These are phyloP conservation scores for Acrobasis repandana DNA, from an alignment of 2,888 invertebrate genomes.

Conservation along the genomic window DNA sequence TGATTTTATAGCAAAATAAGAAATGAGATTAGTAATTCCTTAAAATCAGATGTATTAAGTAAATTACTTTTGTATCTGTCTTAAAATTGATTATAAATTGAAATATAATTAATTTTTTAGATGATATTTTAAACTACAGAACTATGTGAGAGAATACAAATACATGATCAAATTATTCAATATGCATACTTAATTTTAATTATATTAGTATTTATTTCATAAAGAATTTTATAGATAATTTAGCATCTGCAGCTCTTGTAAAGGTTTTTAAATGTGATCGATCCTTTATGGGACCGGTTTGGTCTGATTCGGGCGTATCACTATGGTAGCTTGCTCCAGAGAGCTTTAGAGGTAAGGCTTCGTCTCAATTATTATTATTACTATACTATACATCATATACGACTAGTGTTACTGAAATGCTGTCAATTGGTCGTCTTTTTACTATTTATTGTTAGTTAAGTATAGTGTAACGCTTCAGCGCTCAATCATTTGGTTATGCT, in stretches of 20 bases:
- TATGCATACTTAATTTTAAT: too few relatives aligned
- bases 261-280: not conserved
- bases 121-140: too few relatives aligned
- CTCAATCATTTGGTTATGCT: constrained; percentile 41
- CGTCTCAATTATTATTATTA: constrained; percentile 70
- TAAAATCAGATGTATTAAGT: too few relatives aligned
- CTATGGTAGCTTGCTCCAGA: constrained; percentile 21
- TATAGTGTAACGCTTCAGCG: constrained; percentile 60
- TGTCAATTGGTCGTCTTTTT: constrained; percentile 78
- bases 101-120: too few relatives aligned
- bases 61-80: too few relatives aligned
- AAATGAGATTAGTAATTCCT: too few relatives aligned
- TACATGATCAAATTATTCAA: too few relatives aligned
- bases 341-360: constrained; percentile 53
- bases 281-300: not conserved
- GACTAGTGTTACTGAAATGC: constrained; percentile 71
- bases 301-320: constrained; percentile 8
- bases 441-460: constrained; percentile 63
- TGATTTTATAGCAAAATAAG: too few relatives aligned
- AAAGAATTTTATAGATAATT: too few relatives aligned
- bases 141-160: too few relatives aligned
- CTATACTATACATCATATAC: constrained; percentile 58
- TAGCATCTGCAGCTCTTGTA: not conserved
- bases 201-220: too few relatives aligned
- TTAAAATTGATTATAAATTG: too few relatives aligned